Evolutionary conservation across 2,113 vertebrate species (phyloP).

Genomic region (Rousettus leschenaultii): DNA sequence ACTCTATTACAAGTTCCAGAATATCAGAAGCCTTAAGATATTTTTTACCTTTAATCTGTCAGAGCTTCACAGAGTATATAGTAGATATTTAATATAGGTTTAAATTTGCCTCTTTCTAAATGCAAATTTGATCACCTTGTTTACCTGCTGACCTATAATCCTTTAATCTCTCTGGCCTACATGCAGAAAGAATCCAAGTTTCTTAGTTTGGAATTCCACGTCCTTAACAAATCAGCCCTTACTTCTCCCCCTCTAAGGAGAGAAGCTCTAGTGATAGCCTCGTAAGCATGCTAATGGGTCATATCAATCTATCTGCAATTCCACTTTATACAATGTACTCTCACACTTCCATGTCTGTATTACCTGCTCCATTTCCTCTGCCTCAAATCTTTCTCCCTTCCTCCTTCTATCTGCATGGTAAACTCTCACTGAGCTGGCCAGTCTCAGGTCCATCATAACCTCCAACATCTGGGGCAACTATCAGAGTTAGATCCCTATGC

Average conservation of each 20-base stretch:
- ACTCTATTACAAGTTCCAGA: background rate
- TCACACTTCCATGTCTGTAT: background rate
- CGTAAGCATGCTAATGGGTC: background rate
- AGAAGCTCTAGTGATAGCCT: background rate
- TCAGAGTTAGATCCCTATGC: background rate
- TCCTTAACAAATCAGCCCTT: background rate
- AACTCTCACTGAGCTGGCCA: background rate
- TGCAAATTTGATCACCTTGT: background rate
- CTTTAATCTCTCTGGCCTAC: background rate
- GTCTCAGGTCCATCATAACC: background rate
- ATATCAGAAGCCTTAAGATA: background rate
- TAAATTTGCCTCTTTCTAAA: background rate
- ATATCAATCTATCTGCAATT: background rate
- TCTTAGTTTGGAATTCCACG: background rate
- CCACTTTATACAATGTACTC: background rate
- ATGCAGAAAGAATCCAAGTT: background rate
- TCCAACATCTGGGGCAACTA: background rate
- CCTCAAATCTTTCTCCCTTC: background rate
- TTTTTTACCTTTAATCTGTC: conserved; percentile 9
- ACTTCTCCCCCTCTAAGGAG: background rate
- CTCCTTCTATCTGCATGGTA: background rate
- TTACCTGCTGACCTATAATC: background rate
- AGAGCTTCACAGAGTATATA: background rate
- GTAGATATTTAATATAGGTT: background rate
- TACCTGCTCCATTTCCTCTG: background rate